Evolutionary conservation across 2,888 invertebrate genomes (phyloP).

Genomic region (Andrena marginata): DNA sequence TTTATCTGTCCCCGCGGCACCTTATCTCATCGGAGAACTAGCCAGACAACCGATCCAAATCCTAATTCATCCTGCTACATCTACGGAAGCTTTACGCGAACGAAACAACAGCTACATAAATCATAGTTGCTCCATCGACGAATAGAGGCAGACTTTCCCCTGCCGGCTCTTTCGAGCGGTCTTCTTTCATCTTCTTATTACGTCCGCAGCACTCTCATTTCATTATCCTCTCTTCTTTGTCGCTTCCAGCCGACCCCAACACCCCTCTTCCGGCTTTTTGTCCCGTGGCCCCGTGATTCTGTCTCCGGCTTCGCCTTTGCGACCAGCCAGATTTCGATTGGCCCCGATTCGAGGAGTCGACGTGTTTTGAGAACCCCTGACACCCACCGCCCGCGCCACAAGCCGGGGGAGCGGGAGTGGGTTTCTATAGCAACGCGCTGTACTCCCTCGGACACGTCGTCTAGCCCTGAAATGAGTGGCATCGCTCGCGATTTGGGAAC

Average conservation of each 20-base stretch:
- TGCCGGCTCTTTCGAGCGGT: background rate
- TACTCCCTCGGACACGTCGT: constrained; percentile 77
- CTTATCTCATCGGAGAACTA: constrained; percentile 25
- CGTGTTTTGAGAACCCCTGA: constrained; percentile 64
- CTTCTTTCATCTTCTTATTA: background rate
- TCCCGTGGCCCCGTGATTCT: background rate
- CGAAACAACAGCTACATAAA: background rate
- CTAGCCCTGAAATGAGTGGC: constrained; percentile 52
- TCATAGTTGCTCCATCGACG: background rate
- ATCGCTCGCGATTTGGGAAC: constrained; percentile 50
- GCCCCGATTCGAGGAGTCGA: background rate
- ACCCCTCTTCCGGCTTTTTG: no score
- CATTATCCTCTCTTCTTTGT: background rate
- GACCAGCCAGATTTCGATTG: constrained; percentile 7
- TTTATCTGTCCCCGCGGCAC: background rate
- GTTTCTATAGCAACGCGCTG: constrained; percentile 76
- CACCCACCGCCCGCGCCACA: constrained; percentile 40
- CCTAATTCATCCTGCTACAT: background rate
- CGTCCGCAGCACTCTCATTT: background rate
- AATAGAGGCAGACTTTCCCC: background rate
- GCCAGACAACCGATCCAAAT: background rate
- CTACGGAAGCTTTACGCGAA: background rate
- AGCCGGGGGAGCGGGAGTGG: constrained; percentile 35
- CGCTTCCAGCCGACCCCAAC: background rate
- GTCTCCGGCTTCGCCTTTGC: background rate